Base-by-base conservation (phyloP, 2,797 vertebrate species). In the Sebastes itinus region DNA sequence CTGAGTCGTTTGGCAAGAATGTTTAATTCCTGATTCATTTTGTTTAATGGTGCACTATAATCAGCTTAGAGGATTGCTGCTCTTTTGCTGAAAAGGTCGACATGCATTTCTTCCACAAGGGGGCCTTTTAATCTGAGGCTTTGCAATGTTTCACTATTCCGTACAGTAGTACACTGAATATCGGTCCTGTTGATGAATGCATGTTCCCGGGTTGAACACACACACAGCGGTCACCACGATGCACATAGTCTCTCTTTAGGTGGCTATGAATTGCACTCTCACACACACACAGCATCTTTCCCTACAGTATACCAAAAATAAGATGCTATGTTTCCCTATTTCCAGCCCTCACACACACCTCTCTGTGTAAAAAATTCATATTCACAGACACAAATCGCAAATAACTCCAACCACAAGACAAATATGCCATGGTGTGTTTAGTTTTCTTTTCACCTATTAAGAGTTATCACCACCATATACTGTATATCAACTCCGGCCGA, bases 41-140 rank as follows among this genome's bases (percentile, higher is more conserved):
- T 77, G 82, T 91, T 92, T 89, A 91, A 91, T 92, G 88, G 87
- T 87, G 84, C 88, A 81, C 84, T 84, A 72, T 93, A 94, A 92
- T 92, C 92, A 72, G 86, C 87, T 94, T 90, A 93, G 77, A 78
- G 81, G 86, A 75, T 77, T 89, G 82, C 64, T 87, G 81, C 72
- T 88, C 80, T 83, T 87, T 88, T 80, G 13, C 85, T 77, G 64
- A 80, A 72, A 63, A 18, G 67, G 79, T 62, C 52, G 12, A 14
- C 32, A 13, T 22, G n/a, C 82, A 93, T 94, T 89, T 87, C 79
- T 92, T 85, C 92, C 94, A 94, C 92, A 88, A 91, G 92, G 87
- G 90, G 94, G 91, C 81, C 27, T 72, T 82, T 80, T 23, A 59
- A 77, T 67, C 62, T 18, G 62, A 82, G 23, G 62, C 32, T 74